Evolutionary conservation across 1,140 invertebrate species (phyloP), one percentile per base, ranked within the genome.

Genomic region (Dendroctonus ponderosae): DNA sequence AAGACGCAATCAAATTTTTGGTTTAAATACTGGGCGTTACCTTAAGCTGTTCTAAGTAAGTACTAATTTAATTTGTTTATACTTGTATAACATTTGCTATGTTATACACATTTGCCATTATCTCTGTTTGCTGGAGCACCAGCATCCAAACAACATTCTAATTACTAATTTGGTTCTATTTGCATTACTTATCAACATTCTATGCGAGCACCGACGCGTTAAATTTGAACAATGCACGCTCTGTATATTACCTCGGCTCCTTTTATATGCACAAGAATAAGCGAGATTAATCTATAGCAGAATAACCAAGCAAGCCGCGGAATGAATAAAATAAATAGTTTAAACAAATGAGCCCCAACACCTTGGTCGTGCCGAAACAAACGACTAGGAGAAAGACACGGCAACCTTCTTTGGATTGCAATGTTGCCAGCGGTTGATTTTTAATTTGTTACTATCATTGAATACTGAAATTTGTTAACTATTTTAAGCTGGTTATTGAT

Each of bases 301-400:
- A 44, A 58, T 44, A 61, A 61, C 51, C 38, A 49, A 49, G 59
- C 26, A 26, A 61, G 46, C 38, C 46, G 49, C 49, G 38, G 46
- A 61, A 61, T 50, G 59, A 61, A 61, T 51, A 61, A 52, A 26
- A n/a, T 11, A 46, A 26, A 46, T 61, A 50, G 54, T 59, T 46
- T 44, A 59, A 59, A 59, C 56, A 46, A 59, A 59, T 44, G 41
- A 53, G 49, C 49, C 26, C 6, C 46, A 61, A 43, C 49, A 61
- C 59, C 49, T 61, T 41, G 26, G 12, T 7, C 39, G 15, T 51
- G 26, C 48, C 39, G 26, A 61, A 61, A 61, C 59, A 60, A 61
- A 61, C 11, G 59, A 61, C 26, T 26, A 26, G 26, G 26, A 26
- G 26, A 26, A 26, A 26, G 26, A 26, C 3, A 26, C 3, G 26